Base-by-base conservation (phyloP, 2,797 vertebrate genomes). In the Vultur gryphus region DNA sequence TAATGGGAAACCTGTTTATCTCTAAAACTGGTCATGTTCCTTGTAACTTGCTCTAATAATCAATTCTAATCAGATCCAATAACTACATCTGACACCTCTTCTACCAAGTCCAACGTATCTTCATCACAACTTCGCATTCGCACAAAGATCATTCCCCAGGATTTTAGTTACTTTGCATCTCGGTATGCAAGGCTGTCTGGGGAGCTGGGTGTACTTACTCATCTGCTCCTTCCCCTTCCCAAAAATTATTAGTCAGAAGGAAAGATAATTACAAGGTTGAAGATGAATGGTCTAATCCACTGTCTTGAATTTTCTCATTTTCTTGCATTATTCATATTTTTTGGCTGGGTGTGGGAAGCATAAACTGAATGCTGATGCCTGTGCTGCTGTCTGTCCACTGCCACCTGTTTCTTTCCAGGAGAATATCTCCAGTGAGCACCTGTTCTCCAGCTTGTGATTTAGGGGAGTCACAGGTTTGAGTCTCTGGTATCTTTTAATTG, bases 191-290 rank as follows among this genome's bases (percentile, higher is more conserved):
- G 64, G 17, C 24, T 92, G 28, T 59, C 43, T 91, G 49, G 91
- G 49, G 59, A 76, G 52, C 44, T 58, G 61, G 3, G 7, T 70
- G 6, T 46, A 77, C 81, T 96, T 91, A 55, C 25, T 87, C 84
- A 81, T 18, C 37, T 20, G 28, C 44, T 93, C 51, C 28, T 94
- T 75, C n/a, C 28, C 7, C 61, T 90, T 62, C 64, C n/a, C 18
- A 62, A 65, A 83, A 96, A 84, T 79, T 94, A 80, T 92, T 94
- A 87, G 64, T 84, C 64, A 90, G 51, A 97, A 92, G 43, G 26
- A 95, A 84, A 92, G 66, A 94, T 95, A 96, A 97, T 97, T 97
- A 58, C 35, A 90, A 66, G 10, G 65, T 39, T 95, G 44, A 96
- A 96, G 94, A 97, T 94, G 76, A 97, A 89, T 33, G 33, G 79